Conservation (phyloP, 2,888 invertebrate species). For the Pecten maximus region DNA sequence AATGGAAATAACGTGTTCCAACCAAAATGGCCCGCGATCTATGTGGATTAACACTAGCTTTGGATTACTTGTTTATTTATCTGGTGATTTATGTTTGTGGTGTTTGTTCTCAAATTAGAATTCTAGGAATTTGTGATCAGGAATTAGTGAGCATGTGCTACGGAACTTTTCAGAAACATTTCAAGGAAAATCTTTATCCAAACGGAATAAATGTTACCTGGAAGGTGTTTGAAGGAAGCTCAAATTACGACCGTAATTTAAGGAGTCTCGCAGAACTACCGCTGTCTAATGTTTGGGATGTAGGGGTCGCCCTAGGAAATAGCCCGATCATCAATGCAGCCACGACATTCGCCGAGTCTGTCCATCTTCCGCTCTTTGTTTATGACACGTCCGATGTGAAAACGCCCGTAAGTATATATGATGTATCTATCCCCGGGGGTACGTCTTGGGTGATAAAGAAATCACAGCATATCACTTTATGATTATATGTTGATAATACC, state of each 20-base stretch:
- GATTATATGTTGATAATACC: too few relatives aligned
- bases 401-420: conserved; percentile 24
- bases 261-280: neutral
- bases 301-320: conserved; percentile 37
- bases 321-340: conserved; percentile 38
- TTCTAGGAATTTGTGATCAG: conserved; percentile 30
- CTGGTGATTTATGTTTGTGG: neutral
- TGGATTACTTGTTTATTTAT: neutral
- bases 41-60: neutral
- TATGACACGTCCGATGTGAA: neutral
- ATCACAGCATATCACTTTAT: too few relatives aligned
- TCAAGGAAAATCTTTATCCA: neutral
- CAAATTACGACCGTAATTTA: neutral
- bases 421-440: neutral
- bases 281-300: neutral
- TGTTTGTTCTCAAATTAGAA: neutral
- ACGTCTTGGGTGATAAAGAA: neutral
- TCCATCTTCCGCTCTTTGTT: conserved; percentile 31
- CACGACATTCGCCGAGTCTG: conserved; percentile 30
- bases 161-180: neutral
- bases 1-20: conserved; percentile 14
- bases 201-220: neutral
- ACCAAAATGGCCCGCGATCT: conserved; percentile 33
- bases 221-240: neutral
- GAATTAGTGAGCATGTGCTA: neutral